phyloP scores from a whole-genome alignment of 2,888 invertebrate genomes.

The Phorcus lineatus region DNA sequence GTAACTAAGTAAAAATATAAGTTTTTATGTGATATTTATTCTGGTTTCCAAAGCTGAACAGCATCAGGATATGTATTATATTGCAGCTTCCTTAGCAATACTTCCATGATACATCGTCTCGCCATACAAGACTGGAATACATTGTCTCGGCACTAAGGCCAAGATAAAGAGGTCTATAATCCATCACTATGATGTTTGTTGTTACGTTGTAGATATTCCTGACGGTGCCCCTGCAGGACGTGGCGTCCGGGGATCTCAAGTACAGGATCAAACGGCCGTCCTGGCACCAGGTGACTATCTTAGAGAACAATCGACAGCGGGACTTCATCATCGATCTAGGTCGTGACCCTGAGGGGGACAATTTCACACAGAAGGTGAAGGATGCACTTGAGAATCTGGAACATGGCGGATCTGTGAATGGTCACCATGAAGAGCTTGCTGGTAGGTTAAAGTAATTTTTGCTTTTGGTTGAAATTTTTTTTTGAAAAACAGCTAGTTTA shows the following conservation, averaged over 20 bases:
- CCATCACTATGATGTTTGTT: too few relatives aligned
- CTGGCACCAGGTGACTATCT: slow-evolving; percentile 40
- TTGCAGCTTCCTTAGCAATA: too few relatives aligned
- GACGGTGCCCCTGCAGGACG: slow-evolving; percentile 36
- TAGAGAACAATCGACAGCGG: neutral
- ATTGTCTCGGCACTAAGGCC: too few relatives aligned
- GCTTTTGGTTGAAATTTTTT: too few relatives aligned
- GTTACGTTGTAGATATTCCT: slow-evolving; percentile 51
- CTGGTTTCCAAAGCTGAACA: too few relatives aligned
- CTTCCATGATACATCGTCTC: too few relatives aligned
- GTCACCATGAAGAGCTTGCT: neutral
- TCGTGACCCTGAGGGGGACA: neutral
- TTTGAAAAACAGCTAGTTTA: too few relatives aligned
- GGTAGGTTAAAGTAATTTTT: neutral
- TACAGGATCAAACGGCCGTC: slow-evolving; percentile 32
- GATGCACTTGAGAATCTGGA: neutral
- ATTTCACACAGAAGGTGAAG: slow-evolving; percentile 22
- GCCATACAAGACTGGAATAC: too few relatives aligned
- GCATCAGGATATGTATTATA: too few relatives aligned
- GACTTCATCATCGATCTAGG: slow-evolving; percentile 20
- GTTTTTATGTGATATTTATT: too few relatives aligned
- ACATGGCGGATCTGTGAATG: neutral
- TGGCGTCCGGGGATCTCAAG: slow-evolving; percentile 32
- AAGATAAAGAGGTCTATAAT: too few relatives aligned
- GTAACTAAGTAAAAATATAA: too few relatives aligned